phyloP scores from a whole-genome alignment of 2,888 invertebrate genomes.

The Odontomyia ornata region DNA sequence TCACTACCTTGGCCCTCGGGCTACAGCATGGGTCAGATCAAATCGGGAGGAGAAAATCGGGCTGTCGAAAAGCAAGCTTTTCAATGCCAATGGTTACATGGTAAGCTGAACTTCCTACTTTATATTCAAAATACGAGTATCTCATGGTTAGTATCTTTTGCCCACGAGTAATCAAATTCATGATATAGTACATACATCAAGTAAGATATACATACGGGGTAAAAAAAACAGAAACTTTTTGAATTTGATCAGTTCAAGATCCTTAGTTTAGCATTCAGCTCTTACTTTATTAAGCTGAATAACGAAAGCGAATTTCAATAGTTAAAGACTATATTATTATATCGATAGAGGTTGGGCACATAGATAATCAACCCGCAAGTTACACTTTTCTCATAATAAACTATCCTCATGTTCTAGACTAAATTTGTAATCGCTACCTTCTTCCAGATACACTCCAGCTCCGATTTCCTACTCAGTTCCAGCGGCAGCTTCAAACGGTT shows the following conservation, averaged over 20 bases:
- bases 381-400: too few relatives aligned
- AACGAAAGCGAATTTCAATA: too few relatives aligned
- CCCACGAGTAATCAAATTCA: neutral
- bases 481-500: slow-evolving; percentile 74
- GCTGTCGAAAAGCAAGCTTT: slow-evolving; percentile 65
- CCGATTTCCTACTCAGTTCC: slow-evolving; percentile 70
- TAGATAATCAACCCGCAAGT: too few relatives aligned
- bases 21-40: slow-evolving; percentile 62
- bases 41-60: slow-evolving; percentile 64
- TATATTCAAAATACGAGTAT: neutral
- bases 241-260: too few relatives aligned
- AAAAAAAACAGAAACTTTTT: too few relatives aligned
- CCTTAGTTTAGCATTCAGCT: too few relatives aligned
- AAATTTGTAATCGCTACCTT: neutral
- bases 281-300: too few relatives aligned
- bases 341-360: too few relatives aligned
- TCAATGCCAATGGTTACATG: slow-evolving; percentile 74
- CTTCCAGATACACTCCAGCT: slow-evolving; percentile 71
- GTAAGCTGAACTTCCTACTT: slow-evolving; percentile 62
- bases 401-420: too few relatives aligned
- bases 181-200: too few relatives aligned
- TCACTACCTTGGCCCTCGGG: slow-evolving; percentile 61
- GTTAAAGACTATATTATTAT: too few relatives aligned
- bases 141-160: neutral
- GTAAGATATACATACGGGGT: too few relatives aligned